These are phyloP conservation scores for Drosophila robusta DNA, from an alignment of 2,888 invertebrate species.

Conservation along the genomic window DNA sequence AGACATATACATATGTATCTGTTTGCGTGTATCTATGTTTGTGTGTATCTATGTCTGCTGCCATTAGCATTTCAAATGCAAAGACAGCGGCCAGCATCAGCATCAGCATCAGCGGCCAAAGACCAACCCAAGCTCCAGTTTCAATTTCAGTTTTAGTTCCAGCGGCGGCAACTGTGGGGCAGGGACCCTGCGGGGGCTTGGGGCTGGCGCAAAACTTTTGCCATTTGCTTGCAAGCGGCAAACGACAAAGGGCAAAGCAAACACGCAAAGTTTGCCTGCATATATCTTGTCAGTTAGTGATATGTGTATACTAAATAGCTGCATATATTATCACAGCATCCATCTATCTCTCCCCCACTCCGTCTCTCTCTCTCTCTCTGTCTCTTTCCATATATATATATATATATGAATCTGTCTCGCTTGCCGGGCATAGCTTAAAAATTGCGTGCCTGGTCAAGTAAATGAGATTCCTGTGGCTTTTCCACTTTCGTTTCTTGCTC, in stretches of 20 bases:
- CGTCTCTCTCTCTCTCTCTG: neutral
- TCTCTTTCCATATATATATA: neutral
- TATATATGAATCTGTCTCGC: neutral
- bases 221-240: slow-evolving; percentile 71
- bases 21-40: slow-evolving; percentile 14
- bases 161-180: neutral
- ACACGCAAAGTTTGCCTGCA: slow-evolving; percentile 63
- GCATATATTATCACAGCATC: slow-evolving; percentile 64
- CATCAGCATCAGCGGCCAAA: slow-evolving; percentile 18
- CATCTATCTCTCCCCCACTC: neutral
- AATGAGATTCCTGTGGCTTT: slow-evolving; percentile 70
- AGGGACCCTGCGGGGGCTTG: neutral
- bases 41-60: slow-evolving; percentile 30
- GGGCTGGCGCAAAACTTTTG: slow-evolving; percentile 57
- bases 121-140: slow-evolving; percentile 12
- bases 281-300: slow-evolving; percentile 65
- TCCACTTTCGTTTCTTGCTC: slow-evolving; percentile 47
- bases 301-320: slow-evolving; percentile 63
- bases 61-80: slow-evolving; percentile 72
- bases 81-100: slow-evolving; percentile 23
- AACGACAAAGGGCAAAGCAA: slow-evolving; percentile 68
- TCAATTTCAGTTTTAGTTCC: slow-evolving; percentile 14
- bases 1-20: neutral
- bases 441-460: slow-evolving; percentile 67
- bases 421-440: slow-evolving; percentile 31